These are phyloP conservation scores for Microcebus murinus DNA, from an alignment of 2,113 vertebrate genomes.

Conservation along the genomic window DNA sequence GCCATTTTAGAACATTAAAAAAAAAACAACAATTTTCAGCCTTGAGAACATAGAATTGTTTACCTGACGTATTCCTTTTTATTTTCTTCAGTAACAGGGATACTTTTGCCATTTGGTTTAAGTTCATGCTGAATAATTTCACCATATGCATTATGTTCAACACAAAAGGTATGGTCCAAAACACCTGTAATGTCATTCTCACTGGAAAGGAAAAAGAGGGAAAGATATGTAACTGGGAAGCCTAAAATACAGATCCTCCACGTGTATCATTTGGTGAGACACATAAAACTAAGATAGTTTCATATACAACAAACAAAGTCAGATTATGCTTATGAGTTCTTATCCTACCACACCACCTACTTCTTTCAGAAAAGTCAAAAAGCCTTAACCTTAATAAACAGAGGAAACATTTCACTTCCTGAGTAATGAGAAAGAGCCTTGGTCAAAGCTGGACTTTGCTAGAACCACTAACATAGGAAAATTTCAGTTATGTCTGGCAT, in stretches of 20 bases:
- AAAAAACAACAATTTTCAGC: background rate
- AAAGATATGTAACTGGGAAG: slow-evolving; percentile 51
- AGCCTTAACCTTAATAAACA: slow-evolving; percentile 27
- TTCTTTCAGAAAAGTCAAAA: slow-evolving; percentile 33
- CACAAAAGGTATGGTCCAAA: slow-evolving; percentile 98
- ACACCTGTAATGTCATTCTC: slow-evolving; percentile 99
- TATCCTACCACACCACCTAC: background rate
- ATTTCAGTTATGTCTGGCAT: background rate
- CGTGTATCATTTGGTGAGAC: background rate
- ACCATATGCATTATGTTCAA: slow-evolving; percentile 98
- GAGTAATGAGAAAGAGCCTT: background rate
- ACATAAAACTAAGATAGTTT: background rate
- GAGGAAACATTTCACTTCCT: slow-evolving; percentile 24
- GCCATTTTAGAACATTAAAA: background rate
- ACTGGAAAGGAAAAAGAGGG: slow-evolving; percentile 82
- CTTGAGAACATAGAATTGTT: background rate
- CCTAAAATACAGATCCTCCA: background rate
- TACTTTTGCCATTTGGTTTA: slow-evolving; percentile 98
- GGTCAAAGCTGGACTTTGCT: background rate
- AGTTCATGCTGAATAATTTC: slow-evolving; percentile 99
- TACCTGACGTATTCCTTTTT: slow-evolving; percentile 99
- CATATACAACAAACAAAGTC: background rate
- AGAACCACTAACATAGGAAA: background rate
- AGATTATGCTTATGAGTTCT: background rate
- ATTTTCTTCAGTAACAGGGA: slow-evolving; percentile 96